A percentile compares a stretch with the other conserved stretches of the same genome.
Evolutionary conservation across 2,113 vertebrate genomes (phyloP).

Genomic region (Podiceps cristatus): DNA sequence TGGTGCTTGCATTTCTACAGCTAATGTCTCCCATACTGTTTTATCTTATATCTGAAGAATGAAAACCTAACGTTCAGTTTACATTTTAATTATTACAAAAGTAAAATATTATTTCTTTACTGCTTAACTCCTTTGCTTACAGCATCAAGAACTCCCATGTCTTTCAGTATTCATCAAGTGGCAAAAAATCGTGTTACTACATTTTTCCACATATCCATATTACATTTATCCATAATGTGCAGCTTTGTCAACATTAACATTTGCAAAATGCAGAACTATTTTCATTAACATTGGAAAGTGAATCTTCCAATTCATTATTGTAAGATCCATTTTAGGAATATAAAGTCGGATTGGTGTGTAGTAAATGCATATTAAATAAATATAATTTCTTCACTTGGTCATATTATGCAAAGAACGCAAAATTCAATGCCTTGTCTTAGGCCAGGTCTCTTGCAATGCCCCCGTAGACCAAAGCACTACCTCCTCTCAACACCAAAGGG

Average conservation of each 20-base stretch:
- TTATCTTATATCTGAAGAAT: background rate
- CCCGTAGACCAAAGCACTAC: background rate
- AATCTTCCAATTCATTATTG: background rate
- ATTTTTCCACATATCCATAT: background rate
- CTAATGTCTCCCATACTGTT: background rate
- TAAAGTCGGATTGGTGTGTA: background rate
- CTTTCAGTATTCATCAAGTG: background rate
- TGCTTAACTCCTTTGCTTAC: background rate
- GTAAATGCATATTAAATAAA: background rate
- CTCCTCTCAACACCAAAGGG: background rate
- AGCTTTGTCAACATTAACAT: background rate
- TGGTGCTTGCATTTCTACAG: background rate
- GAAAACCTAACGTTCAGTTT: background rate
- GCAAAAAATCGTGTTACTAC: accelerated
- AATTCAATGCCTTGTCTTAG: background rate
- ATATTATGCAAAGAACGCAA: background rate
- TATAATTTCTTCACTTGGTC: background rate
- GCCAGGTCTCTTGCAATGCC: background rate
- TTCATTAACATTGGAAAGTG: background rate
- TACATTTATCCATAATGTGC: background rate
- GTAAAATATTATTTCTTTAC: background rate
- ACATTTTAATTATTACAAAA: background rate
- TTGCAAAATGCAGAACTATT: background rate
- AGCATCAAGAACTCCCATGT: background rate
- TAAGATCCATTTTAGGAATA: background rate